Conservation (phyloP, 1,140 invertebrate species). For the Calephelis nemesis region DNA sequence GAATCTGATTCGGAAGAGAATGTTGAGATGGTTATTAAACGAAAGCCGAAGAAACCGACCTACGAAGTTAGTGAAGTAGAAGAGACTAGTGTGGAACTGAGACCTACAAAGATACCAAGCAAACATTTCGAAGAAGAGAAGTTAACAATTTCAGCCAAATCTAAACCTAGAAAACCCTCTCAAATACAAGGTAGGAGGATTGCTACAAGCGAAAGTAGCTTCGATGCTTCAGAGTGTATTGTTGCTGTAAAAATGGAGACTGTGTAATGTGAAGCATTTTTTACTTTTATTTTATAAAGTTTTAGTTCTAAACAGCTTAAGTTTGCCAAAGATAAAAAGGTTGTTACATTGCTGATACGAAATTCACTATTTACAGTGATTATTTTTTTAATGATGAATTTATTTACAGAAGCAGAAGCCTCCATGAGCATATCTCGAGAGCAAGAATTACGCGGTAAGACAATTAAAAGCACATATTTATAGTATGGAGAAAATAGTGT, state of each 20-base stretch:
- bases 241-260: not conserved
- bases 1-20: constrained; percentile 73
- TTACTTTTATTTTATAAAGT: not conserved
- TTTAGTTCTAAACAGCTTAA: not conserved
- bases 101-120: constrained; percentile 61
- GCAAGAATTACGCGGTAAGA: constrained; percentile 64
- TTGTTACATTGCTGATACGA: not conserved
- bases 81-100: constrained; percentile 79
- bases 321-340: not conserved
- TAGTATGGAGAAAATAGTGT: not conserved
- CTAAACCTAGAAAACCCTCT: constrained; percentile 80
- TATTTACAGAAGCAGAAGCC: constrained; percentile 64
- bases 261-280: not conserved
- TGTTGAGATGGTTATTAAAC: constrained; percentile 78
- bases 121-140: constrained; percentile 81
- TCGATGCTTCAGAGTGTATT: not conserved
- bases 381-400: constrained; percentile 7
- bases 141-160: constrained; percentile 82
- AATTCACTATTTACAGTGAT: not conserved
- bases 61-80: constrained; percentile 81
- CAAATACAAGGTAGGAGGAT: constrained; percentile 82
- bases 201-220: not conserved
- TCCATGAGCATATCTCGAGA: constrained; percentile 67
- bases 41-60: constrained; percentile 68
- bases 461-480: not conserved